phyloP scores from a whole-genome alignment of 2,113 vertebrate species.

The Hyaena hyaena region DNA sequence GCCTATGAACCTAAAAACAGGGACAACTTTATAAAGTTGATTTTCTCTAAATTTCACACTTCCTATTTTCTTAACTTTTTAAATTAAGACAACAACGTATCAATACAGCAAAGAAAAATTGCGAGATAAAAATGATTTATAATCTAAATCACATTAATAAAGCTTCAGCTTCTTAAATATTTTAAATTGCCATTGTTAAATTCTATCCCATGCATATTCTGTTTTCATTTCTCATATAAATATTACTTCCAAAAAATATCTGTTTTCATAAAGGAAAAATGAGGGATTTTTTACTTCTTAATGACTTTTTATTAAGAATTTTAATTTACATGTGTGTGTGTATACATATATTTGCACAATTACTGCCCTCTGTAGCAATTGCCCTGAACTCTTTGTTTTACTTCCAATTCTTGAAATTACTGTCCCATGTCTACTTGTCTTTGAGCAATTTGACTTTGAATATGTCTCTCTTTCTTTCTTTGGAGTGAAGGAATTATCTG shows the following conservation, averaged over 20 bases:
- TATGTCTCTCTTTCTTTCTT: neutral
- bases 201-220: neutral
- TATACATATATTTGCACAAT: no score
- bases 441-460: neutral
- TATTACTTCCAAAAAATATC: neutral
- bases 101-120: neutral
- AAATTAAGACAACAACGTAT: neutral
- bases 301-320: neutral
- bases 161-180: neutral
- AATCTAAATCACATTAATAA: neutral
- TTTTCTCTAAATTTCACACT: neutral
- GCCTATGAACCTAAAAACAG: no score
- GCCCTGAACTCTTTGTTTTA: neutral
- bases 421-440: neutral
- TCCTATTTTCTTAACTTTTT: neutral
- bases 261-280: neutral
- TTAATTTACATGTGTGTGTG: neutral
- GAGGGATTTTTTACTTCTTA: neutral
- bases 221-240: neutral
- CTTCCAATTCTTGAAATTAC: neutral
- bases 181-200: neutral
- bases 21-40: neutral
- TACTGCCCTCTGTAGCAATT: neutral
- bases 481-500: neutral
- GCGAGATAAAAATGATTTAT: neutral